Base-by-base conservation (phyloP, 37 sponge, comb jelly and placozoan species). In the Halisarca cf. caerulea region DNA sequence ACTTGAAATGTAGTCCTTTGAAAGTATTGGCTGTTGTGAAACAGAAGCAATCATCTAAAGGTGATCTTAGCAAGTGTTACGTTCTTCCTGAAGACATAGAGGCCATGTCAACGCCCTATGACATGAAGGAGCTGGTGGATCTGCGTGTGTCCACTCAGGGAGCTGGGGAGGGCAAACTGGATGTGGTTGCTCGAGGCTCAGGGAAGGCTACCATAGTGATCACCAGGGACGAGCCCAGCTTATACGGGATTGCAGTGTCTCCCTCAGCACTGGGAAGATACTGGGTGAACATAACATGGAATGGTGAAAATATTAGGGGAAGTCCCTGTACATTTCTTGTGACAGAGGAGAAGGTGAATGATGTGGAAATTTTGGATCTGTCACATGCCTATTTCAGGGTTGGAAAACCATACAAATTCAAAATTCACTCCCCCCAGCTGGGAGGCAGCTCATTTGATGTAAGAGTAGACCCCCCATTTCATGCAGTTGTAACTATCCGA, bases 151-250 rank as follows among this genome's bases (percentile, higher is more conserved):
- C 92, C 9, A 91, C 95, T 1, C 64, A 40, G 14, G 88, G 85
- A 24, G 95, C 92, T 44, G 95, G 95, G 0, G 81, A 80, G 5
- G 88, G 89, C 5, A 86, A 84, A 28, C 88, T 91, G 15, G 91
- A 86, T 70, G 85, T 94, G 34, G 88, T 85, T 0, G 84, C 89
- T 5, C 44, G 81, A 53, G 94, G 92, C 0, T 89, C 95, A 20
- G 83, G 34, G 1, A 17, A 60, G 2, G 83, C 59, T 2, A n/a
- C 70, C 2, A 30, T 82, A 1, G 25, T 14, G 24, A 58, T 82
- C 53, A 80, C 82, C 30, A 88, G 87, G 58, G 73, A 78, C 80
- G 90, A 61, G 85, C 87, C 78, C 86, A 84, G 2, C 77, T 79
- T 2, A 82, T 80, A 15, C 86, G 90, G 20, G 82, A 88, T 51